Base-by-base conservation (phyloP, 2,888 invertebrate species). In the Spilarctia lutea region DNA sequence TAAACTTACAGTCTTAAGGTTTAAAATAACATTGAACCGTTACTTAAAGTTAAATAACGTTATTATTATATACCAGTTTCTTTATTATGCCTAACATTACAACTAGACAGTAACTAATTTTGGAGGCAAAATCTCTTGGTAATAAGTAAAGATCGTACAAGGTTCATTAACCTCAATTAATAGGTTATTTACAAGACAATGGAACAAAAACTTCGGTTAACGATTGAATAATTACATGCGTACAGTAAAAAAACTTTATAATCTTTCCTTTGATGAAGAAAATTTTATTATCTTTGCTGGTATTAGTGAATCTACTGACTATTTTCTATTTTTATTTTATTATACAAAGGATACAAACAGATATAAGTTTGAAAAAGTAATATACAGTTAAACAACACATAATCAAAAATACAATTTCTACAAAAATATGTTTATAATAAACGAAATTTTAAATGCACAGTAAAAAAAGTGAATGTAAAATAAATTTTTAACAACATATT, bases 131-230 rank as follows among this genome's bases (percentile, higher is more conserved):
- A 63, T 30, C 18, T 56, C 6, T 72, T 63, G 11, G 52, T 30
- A 60, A 72, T 74, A 39, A 52, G 65, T 68, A 65, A 69, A 66
- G 72, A 78, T 77, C 69, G 70, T 65, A 20, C 65, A 39, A 66
- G 72, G 84, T 78, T 81, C 80, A 69, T 69, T 79, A 52, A 78
- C 81, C 79, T 72, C 78, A 65, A 76, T 71, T 83, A 84, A 79
- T 79, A 79, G 67, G 76, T 68, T 71, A 72, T 77, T 84, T 79
- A 79, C 67, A 76, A 79, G 45, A 84, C 82, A 82, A 83, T 81
- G 66, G 75, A 71, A 67, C 79, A 84, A 83, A 84, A 83, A 80
- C 78, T 33, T 65, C 74, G 45, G 72, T 74, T 75, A 60, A 56
- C 75, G 71, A 83, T 79, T 80, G 74, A 73, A 75, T 82, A 82